Percentiles rank a stretch among this genome's conserved stretches.
Evolutionary conservation across 2,888 invertebrate genomes (phyloP).

Genomic region (Limnephilus auricula): DNA sequence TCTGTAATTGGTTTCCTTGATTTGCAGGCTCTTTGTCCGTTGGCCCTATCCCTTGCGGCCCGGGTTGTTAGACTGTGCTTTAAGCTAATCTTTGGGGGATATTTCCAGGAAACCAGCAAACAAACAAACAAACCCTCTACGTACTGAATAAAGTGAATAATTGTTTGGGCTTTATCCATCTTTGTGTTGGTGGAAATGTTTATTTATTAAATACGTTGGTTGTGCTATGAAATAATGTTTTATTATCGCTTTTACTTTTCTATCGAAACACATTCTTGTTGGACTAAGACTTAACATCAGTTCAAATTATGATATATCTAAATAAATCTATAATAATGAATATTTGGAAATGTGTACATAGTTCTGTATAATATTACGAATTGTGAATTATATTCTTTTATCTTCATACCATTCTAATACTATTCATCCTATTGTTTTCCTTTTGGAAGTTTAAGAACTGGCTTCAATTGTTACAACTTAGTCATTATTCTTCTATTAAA

Average conservation of each 20-base stretch:
- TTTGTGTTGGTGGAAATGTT: slow-evolving; percentile 40
- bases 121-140: slow-evolving; percentile 2
- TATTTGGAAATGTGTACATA: background rate
- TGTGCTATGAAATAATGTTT: slow-evolving; percentile 57
- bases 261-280: slow-evolving; percentile 39
- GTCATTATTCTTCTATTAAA: background rate
- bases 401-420: background rate
- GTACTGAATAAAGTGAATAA: slow-evolving; percentile 15
- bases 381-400: background rate
- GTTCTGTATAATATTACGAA: background rate
- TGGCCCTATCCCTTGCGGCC: slow-evolving; percentile 40
- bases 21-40: slow-evolving; percentile 24
- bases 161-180: slow-evolving; percentile 13
- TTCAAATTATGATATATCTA: slow-evolving; percentile 2
- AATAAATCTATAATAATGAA: background rate
- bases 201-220: slow-evolving; percentile 56
- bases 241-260: slow-evolving; percentile 43
- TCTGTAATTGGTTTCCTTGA: slow-evolving; percentile 14
- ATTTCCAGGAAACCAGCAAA: background rate
- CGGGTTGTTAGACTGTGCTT: slow-evolving; percentile 44
- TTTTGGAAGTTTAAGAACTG: background rate
- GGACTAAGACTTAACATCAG: slow-evolving; percentile 31
- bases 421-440: background rate
- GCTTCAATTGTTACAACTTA: background rate
- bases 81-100: slow-evolving; percentile 46